Conservation (phyloP, 2,888 invertebrate species). For the Stenodera caucasica region DNA sequence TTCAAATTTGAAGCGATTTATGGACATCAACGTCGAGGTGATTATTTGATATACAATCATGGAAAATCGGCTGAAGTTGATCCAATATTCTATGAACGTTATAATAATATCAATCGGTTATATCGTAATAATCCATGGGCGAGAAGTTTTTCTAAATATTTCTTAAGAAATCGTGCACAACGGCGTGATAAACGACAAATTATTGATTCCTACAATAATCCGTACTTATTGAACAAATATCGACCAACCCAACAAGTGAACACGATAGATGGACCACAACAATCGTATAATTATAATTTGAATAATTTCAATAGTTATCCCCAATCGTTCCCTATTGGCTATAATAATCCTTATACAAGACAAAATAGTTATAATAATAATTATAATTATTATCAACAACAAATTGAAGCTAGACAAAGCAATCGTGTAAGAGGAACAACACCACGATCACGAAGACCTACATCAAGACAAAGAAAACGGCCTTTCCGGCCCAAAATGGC, state of each 20-base stretch:
- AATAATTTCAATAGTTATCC: neutral
- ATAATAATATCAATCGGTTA: neutral
- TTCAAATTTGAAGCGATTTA: too few relatives aligned
- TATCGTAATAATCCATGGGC: slow-evolving; percentile 4
- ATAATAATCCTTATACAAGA: neutral
- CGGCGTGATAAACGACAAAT: neutral
- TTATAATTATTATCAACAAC: neutral
- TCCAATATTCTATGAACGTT: slow-evolving; percentile 6
- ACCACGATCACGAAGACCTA: neutral
- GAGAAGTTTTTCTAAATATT: slow-evolving; percentile 9
- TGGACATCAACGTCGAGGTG: too few relatives aligned
- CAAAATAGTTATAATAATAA: neutral
- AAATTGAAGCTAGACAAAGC: neutral
- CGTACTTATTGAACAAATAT: neutral
- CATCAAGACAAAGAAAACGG: neutral
- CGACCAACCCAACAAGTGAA: neutral
- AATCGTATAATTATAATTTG: neutral
- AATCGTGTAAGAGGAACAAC: neutral
- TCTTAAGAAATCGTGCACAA: neutral
- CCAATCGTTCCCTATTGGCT: neutral
- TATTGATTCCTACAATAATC: neutral
- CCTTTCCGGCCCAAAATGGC: neutral
- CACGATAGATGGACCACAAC: neutral
- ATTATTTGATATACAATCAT: neutral
- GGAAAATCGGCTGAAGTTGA: neutral